Evolutionary conservation across 2,797 vertebrate species (phyloP), one percentile per base, ranked within the genome.

Genomic region (Epinephelus awoara): DNA sequence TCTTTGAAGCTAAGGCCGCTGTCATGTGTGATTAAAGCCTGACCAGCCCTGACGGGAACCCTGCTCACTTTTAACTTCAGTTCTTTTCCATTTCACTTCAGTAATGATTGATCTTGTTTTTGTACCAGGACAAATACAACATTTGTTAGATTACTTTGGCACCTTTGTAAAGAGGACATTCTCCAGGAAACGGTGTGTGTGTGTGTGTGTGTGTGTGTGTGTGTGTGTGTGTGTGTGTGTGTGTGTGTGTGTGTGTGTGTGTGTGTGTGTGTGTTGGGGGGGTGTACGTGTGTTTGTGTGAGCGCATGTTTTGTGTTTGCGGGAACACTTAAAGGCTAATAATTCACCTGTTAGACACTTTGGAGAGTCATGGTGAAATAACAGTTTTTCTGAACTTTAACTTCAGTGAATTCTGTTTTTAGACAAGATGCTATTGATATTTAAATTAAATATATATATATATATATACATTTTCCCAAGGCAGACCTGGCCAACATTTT

Each of bases 51-150:
- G 50, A 54, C 1, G 0, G 17, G n/a, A 14, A 79, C 49, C 46
- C 34, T 42, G n/a, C 55, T 70, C 61, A 38, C 61, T 75, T 61
- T 52, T n/a, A 73, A 66, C 79, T 68, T 61, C 17, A 66, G 58
- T 80, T 92, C 50, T 88, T 88, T 87, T 90, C 79, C 83, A 51
- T 72, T 66, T 68, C 52, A 49, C 17, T 73, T 77, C 52, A 83
- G 27, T 85, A 92, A 94, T 93, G 40, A 88, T 92, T 87, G 82
- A 89, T 87, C 57, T 18, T 46, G 42, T 88, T 89, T 88, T 84
- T 82, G 83, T 74, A 49, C 44, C 40, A 12, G 66, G 51, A 55
- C 55, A 75, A 87, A 83, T 19, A 47, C 27, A 34, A 57, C 25
- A 70, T 78, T 71, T 79, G 71, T 69, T 52, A 23, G 58, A 67